phyloP scores from a whole-genome alignment of 2,888 invertebrate species.

The Cerceris ruficornis region DNA sequence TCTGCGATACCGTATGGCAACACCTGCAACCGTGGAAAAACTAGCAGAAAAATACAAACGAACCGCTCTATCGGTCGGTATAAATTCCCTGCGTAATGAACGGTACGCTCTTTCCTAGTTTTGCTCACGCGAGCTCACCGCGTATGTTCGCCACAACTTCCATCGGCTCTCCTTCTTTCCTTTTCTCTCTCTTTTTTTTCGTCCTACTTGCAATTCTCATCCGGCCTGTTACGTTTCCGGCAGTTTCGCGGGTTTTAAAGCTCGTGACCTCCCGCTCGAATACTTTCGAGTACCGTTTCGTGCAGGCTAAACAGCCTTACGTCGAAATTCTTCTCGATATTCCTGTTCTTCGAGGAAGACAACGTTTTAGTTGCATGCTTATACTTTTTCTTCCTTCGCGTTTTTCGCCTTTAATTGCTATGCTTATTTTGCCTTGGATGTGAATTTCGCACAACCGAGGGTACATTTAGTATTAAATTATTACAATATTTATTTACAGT shows the following conservation, averaged over 20 bases:
- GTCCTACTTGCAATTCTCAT: conserved; percentile 40
- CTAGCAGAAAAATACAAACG: conserved; percentile 14
- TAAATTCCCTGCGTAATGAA: conserved; percentile 38
- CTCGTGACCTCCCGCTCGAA: conserved; percentile 39
- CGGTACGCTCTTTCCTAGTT: conserved; percentile 20
- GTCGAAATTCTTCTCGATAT: conserved; percentile 33
- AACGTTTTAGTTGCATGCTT: conserved; percentile 13
- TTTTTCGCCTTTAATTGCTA: too few relatives aligned
- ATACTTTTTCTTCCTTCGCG: too few relatives aligned
- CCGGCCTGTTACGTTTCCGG: conserved; percentile 27
- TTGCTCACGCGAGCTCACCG: conserved; percentile 1
- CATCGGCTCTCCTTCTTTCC: neutral
- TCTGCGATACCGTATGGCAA: neutral
- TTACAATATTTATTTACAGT: too few relatives aligned
- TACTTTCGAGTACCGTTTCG: conserved; percentile 32
- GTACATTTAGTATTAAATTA: too few relatives aligned
- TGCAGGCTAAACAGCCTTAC: conserved; percentile 37
- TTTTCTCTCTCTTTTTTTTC: conserved; percentile 9
- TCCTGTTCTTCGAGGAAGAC: neutral
- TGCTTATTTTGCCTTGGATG: too few relatives aligned
- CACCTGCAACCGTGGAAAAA: conserved; percentile 4
- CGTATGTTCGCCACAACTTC: neutral
- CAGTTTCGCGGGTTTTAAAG: conserved; percentile 35
- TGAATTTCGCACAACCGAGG: too few relatives aligned
- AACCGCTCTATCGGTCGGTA: conserved; percentile 30